Base-by-base conservation (phyloP, 2,113 vertebrate species). In the Mus spicilegus region DNA sequence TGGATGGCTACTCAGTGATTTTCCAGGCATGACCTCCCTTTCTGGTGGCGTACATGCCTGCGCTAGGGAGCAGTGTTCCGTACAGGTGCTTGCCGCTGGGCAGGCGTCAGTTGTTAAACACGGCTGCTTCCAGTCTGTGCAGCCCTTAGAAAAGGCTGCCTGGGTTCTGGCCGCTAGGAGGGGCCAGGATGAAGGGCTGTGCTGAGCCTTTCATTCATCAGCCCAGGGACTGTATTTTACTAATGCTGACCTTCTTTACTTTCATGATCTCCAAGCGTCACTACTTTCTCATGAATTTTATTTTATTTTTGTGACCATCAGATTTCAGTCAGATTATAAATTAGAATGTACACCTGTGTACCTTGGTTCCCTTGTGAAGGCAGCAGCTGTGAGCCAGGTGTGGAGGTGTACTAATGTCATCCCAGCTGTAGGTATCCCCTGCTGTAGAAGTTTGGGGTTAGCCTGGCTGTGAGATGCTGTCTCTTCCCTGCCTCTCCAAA, bases 11-110 rank as follows among this genome's bases (percentile, higher is more conserved):
- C 88, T 96, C 93, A 93, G 95, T 96, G 86, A 96, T 95, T 97
- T 97, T 98, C 96, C 96, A 95, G 63, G 93, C 80, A 56, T 91
- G 91, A 81, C 84, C 81, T 97, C 26, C 93, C 95, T 96, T 81
- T 82, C 90, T 95, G 49, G 73, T 93, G 67, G 54, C 87, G 82
- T 80, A 42, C 87, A 65, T 80, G 36, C 82, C 73, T 26, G 26
- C 92, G 30, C 30, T 73, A 54, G 42, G 70, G 54, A 91, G 84
- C 90, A n/a, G 78, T 39, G 17, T 87, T 91, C 82, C 54, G 24
- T 49, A 39, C 39, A 72, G 67, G 77, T 91, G 42, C 69, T 78
- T 28, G 24, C 72, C 90, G 81, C 36, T 86, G 33, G 69, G 76
- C 58, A 88, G 76, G 58, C 8, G 84, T 39, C 93, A 96, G 51